Base-by-base conservation (phyloP, 1,140 invertebrate genomes). In the Drosophila sp. region DNA sequence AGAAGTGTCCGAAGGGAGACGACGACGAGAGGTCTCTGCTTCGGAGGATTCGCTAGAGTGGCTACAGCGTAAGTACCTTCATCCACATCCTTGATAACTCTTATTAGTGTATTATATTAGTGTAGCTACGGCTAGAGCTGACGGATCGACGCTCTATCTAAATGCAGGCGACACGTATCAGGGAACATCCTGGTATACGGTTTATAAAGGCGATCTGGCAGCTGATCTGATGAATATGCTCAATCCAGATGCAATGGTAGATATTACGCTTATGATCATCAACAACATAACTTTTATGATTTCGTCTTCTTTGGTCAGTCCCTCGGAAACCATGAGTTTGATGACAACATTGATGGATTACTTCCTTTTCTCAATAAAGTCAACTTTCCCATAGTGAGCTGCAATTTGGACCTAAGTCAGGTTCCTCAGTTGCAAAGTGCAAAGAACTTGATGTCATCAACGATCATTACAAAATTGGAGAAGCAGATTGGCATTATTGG, bases 261-360 rank as follows among this genome's bases (percentile, higher is more conserved):
- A 94, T 45, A 16, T 3, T 7, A 6, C 27, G 29, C 6, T 4
- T 9, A 13, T 34, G 8, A 21, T 1, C 21, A 21, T 40, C 8
- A 29, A 5, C n/a, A 18, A 5, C 3, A 25, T 48, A 5, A 13
- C 0, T 25, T 8, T 0, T 5, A 45, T 2, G 27, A 16, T 1
- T n/a, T 29, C 7, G 6, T 4, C 1, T 4, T 5, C 36, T 64
- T 38, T 38, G 36, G 36, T 0, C 92, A 98, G 97, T 95, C 95
- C n/a, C 92, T 99, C 46, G 98, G 98, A 29, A 98, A 98, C 89
- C 97, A 99, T 83, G 98, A 99, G 91, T 98, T 99, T 81, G 97
- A 98, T 87, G 94, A 96, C 46, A 96, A 96, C 0, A 92, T 96
- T 0, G 87, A 90, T 0, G 96, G 95, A 5, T 86, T 98, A 1